Evolutionary conservation across 2,888 invertebrate species (phyloP), one percentile per base, ranked within the genome.

Genomic region (Coleophora flavipennella): DNA sequence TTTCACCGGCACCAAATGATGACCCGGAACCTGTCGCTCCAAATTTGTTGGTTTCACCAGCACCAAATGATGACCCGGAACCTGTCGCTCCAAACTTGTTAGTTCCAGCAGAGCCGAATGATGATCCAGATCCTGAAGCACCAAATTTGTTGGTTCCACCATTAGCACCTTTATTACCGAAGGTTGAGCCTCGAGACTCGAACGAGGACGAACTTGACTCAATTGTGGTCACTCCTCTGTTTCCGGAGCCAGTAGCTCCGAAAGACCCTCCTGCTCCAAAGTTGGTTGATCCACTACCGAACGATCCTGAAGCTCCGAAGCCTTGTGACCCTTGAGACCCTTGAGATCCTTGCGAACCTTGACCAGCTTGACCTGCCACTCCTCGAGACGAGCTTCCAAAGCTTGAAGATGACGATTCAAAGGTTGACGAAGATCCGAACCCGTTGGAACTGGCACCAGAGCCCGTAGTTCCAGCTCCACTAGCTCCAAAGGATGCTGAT

Each of bases 201-300:
- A 53, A 55, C 10, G 43, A 38, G 1, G 52, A 41, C 1, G 49
- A 48, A 25, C 43, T 41, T 27, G 37, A 34, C 29, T 40, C 43
- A 12, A 10, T 40, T 3, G 44, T 34, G 2, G 41, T 41, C 3
- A 44, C 54, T 8, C 29, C 31, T 32, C 26, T 12, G 26, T 33
- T 57, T 10, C 12, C 26, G 9, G 35, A 28, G 1, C 35, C 35
- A 26, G 51, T 36, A 2, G 52, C 33, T 34, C 52, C 46, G 25
- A 49, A 43, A 9, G 45, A 40, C 37, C 39, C 39, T 12, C 12
- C n/a, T 25, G 27, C 27, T 1, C 35, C 35, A 11, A 25, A 25
- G 12, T 14, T 13, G 28, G 13, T 47, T 46, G 40, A 32, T 2
- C 49, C 45, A 1, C 43, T 29, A 1, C 42, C 48, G 27, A 46